Evolutionary conservation across 2,113 vertebrate species (phyloP), one percentile per base, ranked within the genome.

Genomic region (Dendrocopos noguchii): DNA sequence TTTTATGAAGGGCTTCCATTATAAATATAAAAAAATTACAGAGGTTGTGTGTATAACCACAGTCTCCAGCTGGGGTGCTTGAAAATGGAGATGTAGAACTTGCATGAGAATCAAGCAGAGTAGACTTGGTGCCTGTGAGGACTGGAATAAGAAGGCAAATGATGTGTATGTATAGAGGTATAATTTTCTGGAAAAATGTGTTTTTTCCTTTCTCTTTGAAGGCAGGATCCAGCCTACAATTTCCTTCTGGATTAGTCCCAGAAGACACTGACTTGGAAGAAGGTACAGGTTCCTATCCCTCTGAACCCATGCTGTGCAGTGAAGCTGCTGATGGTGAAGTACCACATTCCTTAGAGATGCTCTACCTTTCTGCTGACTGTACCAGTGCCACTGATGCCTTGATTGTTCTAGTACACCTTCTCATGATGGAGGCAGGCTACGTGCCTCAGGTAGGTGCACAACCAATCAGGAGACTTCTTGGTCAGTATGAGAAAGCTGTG

Each of bases 361-460:
- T 99, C 27, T 98, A 98, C 80, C 97, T 98, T 78, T 92, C 97
- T 12, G 98, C 98, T 6, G 93, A 87, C 64, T 97, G 97, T 73
- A 71, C 73, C 29, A 96, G 89, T 47, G 96, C 98, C 87, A 96
- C 73, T 0, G 99, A 99, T 90, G 98, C 98, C 91, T 87, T 99
- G 84, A 92, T 99, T 3, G 98, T 99, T 76, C 96, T 98, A 1
- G 83, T 97, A 3, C 98, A 99, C 84, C 98, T 99, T 50, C 98
- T 99, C 66, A 99, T 99, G 99, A 93, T 99, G 76, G 99, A 99
- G 93, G 98, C 98, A 0, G 99, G 99, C 36, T 99, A 99, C 28
- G 77, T 97, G 8, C 97, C 98, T 50, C 98, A 98, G 98, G 99
- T 99, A 75, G 96, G 97, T 42, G 6, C 29, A 31, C 14, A 39